A percentile compares a stretch with the other conserved stretches of the same genome.
These are phyloP conservation scores for Taxidea taxus DNA, from an alignment of 2,113 vertebrate species.

Conservation along the genomic window DNA sequence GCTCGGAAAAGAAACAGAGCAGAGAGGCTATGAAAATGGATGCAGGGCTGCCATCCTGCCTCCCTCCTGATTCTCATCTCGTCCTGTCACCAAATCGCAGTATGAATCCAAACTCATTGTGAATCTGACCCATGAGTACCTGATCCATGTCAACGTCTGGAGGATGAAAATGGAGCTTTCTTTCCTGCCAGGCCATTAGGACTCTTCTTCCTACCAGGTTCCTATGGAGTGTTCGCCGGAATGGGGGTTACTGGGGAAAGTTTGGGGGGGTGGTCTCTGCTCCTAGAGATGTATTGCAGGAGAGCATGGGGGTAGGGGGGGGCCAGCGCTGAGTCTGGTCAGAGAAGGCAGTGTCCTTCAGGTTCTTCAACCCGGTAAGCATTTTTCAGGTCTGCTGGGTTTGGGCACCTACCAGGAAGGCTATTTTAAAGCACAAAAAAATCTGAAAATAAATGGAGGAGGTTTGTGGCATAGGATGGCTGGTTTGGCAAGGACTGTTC, in stretches of 20 bases:
- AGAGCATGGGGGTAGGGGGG: too few species aligned
- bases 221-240: neutral
- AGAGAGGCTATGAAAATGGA: neutral
- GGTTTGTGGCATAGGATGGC: neutral
- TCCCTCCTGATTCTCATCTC: neutral
- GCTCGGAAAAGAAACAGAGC: neutral
- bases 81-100: neutral
- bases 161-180: neutral
- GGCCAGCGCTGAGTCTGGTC: neutral
- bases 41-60: neutral
- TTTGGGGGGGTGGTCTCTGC: neutral
- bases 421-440: conserved; percentile 61
- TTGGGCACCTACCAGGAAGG: conserved; percentile 54
- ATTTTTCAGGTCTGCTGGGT: conserved; percentile 49
- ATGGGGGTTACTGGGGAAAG: neutral
- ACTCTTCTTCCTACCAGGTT: neutral
- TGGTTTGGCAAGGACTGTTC: neutral
- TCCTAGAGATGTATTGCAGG: neutral
- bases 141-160: neutral
- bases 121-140: neutral
- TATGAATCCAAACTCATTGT: neutral
- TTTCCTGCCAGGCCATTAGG: neutral
- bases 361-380: conserved; percentile 23
- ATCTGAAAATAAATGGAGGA: conserved; percentile 49
- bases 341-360: conserved; percentile 8